Evolutionary conservation across 2,113 vertebrate species (phyloP).

Genomic region (Poecilia latipinna): DNA sequence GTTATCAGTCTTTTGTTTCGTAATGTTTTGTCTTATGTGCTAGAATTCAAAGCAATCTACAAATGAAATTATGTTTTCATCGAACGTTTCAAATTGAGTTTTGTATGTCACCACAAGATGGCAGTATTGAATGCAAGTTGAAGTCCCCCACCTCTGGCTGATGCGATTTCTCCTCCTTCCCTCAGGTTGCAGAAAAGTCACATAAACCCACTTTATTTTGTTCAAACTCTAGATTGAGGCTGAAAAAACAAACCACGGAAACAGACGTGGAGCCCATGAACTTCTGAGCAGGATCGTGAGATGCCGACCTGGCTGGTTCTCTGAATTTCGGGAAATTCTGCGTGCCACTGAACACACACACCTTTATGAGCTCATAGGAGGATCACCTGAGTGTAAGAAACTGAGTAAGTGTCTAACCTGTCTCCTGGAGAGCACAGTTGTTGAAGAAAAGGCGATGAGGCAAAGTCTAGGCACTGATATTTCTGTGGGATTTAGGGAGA

Average conservation of each 20-base stretch:
- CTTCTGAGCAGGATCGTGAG: constrained; percentile 85
- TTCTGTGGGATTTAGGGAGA: background rate
- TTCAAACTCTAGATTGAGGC: constrained; percentile 75
- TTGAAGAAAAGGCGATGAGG: background rate
- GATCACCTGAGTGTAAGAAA: background rate
- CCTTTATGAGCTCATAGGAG: constrained; percentile 79
- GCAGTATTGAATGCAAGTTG: constrained; percentile 27
- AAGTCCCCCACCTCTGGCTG: background rate
- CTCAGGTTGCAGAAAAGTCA: background rate
- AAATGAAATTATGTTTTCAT: too few species aligned
- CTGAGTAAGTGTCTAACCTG: constrained; percentile 44
- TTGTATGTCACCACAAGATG: constrained; percentile 51
- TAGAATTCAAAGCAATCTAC: too few species aligned
- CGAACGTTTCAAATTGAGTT: background rate
- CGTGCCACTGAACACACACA: constrained; percentile 70
- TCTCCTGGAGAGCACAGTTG: background rate
- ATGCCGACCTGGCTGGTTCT: constrained; percentile 86
- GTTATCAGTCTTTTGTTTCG: too few species aligned
- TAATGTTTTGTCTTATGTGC: too few species aligned
- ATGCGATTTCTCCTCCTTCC: background rate
- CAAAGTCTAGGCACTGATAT: background rate
- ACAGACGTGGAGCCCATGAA: constrained; percentile 78
- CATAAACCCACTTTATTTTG: background rate
- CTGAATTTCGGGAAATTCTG: constrained; percentile 81
- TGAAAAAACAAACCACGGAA: constrained; percentile 61